A percentile compares a stretch with the other conserved stretches of the same genome.
Evolutionary conservation across 2,113 vertebrate genomes (phyloP).

Genomic region (Mandrillus leucophaeus): DNA sequence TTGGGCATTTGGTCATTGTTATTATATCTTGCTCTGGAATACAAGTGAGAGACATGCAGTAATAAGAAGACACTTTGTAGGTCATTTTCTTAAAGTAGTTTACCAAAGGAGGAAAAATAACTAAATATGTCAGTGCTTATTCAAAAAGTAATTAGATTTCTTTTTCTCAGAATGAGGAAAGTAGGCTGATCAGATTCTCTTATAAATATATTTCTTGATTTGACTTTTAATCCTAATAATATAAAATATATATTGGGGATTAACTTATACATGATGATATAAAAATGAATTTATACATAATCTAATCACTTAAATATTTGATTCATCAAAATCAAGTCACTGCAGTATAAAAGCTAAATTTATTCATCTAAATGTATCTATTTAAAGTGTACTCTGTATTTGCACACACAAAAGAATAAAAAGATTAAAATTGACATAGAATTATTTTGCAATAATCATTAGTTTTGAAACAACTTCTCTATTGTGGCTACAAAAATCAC

Average conservation of each 20-base stretch:
- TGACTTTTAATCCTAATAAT: not conserved
- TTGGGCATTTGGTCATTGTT: not conserved
- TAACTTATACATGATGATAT: not conserved
- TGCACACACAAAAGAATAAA: not conserved
- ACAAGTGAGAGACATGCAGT: not conserved
- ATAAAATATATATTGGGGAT: not conserved
- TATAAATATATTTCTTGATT: not conserved
- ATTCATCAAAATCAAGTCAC: constrained; percentile 1
- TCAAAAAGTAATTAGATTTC: not conserved
- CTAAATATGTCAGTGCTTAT: not conserved
- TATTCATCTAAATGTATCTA: not conserved
- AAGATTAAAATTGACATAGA: not conserved
- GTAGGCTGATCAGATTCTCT: not conserved
- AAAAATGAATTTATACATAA: not conserved
- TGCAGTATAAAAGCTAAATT: not conserved
- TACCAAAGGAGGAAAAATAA: not conserved
- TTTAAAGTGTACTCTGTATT: not conserved
- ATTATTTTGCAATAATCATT: not conserved
- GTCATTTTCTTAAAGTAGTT: not conserved
- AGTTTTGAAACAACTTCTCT: not conserved
- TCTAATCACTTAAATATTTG: not conserved
- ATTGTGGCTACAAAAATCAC: not conserved
- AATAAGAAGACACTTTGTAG: not conserved
- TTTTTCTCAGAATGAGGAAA: not conserved
- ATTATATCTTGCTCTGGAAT: not conserved